Base-by-base conservation (phyloP, 1,140 invertebrate genomes). In the Neodiprion virginianus region DNA sequence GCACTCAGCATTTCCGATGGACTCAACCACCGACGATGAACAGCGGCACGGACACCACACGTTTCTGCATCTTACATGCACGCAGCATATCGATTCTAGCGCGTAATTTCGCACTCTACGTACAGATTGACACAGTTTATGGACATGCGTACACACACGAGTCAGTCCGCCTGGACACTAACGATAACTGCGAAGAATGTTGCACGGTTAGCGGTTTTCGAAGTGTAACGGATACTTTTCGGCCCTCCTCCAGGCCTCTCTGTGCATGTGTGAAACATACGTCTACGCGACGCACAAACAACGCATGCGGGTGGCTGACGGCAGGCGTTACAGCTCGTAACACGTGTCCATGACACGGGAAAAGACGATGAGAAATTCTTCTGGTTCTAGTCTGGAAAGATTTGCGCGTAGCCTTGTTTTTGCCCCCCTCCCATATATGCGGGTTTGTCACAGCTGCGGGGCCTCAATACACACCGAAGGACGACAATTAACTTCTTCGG, bases 171-270 rank as follows among this genome's bases (percentile, higher is more conserved):
- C 28, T 40, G 28, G 28, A 40, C 28, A 40, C 28, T 14, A 12
- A 61, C n/a, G 1, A 1, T 53, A n/a, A 61, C 1, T 17, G 53
- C 53, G 53, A 8, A 61, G 53, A 61, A 61, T 61, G 28, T 5
- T 40, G 53, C 53, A 61, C 8, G 53, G 11, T 61, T 61, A 61
- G 53, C 53, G 53, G 53, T 61, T 61, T 61, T 9, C 11, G 11
- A 14, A 5, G 53, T 61, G 53, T 61, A 61, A 61, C 53, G 53
- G 53, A 61, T 61, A 61, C 53, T 61, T 61, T 61, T 61, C 53
- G 53, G 53, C 8, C 53, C 53, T 17, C 4, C n/a, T 14, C 53
- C 53, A 61, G 7, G 53, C 53, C 11, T 12, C n/a, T 12, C 53
- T 2, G 7, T 61, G 53, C 53, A 8, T 61, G 53, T 61, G 53